phyloP scores from a whole-genome alignment of 2,888 invertebrate genomes.

The Chalcosyrphus nemorum region DNA sequence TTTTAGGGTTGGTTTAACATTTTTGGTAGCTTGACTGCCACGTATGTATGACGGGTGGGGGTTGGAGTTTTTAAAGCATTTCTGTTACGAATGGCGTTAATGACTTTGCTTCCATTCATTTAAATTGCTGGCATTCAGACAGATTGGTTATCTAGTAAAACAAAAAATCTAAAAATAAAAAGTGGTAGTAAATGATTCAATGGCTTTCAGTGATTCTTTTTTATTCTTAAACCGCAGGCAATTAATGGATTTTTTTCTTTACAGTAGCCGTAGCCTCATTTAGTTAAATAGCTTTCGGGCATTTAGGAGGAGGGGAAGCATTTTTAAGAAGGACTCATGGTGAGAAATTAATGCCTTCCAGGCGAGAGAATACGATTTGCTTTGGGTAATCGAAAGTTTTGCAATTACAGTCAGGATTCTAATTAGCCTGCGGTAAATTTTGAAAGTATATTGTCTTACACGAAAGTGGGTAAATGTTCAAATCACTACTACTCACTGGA shows the following conservation, averaged over 20 bases:
- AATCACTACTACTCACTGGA: neutral
- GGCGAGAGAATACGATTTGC: conserved; percentile 45
- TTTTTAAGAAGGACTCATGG: conserved; percentile 57
- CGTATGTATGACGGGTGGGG: neutral
- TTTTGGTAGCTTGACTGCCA: conserved; percentile 28
- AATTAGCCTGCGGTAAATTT: conserved; percentile 52
- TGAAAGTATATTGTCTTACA: conserved; percentile 9
- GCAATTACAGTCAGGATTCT: conserved; percentile 49
- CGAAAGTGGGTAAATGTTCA: conserved; percentile 17
- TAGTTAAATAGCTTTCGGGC: conserved; percentile 57
- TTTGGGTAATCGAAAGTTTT: conserved; percentile 66
- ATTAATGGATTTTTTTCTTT: conserved; percentile 59
- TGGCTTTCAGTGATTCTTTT: conserved; percentile 67
- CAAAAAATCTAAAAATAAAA: conserved; percentile 11
- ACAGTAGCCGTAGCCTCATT: conserved; percentile 46
- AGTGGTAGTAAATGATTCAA: conserved; percentile 54
- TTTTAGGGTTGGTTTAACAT: conserved; percentile 63
- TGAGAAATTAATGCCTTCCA: conserved; percentile 49
- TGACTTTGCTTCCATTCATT: conserved; percentile 60
- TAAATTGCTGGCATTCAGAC: conserved; percentile 63
- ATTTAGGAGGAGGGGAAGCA: neutral
- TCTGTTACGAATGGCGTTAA: conserved; percentile 71
- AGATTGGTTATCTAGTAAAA: conserved; percentile 60
- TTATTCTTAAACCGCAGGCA: conserved; percentile 57
- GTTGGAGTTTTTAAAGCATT: conserved; percentile 24